A percentile compares a stretch with the other conserved stretches of the same genome.
phyloP scores from a whole-genome alignment of 2,113 vertebrate species.

The Nycticebus coucang region DNA sequence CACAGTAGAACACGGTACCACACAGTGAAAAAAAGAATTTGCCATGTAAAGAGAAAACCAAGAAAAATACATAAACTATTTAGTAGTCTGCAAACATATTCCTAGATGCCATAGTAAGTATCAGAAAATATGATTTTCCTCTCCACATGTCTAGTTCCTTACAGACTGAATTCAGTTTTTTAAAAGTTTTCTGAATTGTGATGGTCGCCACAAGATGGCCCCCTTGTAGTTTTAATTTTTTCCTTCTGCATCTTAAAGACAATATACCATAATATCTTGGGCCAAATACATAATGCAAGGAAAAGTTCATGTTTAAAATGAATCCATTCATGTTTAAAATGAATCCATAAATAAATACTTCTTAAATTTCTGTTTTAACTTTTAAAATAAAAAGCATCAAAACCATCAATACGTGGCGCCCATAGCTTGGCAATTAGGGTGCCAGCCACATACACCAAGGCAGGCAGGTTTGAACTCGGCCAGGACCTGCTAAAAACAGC shows the following conservation, averaged over 20 bases:
- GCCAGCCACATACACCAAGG: too few species aligned
- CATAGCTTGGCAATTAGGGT: too few species aligned
- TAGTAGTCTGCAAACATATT: neutral
- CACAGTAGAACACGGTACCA: neutral
- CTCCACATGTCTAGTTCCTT: neutral
- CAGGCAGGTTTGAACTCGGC: too few species aligned
- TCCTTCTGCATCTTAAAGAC: neutral
- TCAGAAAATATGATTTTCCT: neutral
- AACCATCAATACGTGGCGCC: too few species aligned
- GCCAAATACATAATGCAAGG: neutral
- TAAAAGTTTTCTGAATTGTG: constrained; percentile 6
- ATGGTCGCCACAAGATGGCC: constrained; percentile 72
- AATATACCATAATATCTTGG: neutral
- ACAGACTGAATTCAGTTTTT: neutral
- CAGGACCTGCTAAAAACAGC: too few species aligned
- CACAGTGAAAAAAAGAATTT: neutral
- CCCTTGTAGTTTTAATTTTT: constrained; percentile 33
- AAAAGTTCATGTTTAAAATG: neutral
- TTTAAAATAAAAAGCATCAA: too few species aligned
- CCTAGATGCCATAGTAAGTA: neutral
- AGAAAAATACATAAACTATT: neutral
- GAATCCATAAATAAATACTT: too few species aligned
- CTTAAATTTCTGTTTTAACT: too few species aligned
- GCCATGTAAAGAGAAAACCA: constrained; percentile 14
- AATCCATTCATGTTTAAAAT: too few species aligned